A percentile compares a stretch with the other conserved stretches of the same genome.
Conservation (phyloP, 1,140 invertebrate genomes). For the Eufriesea mexicana region DNA sequence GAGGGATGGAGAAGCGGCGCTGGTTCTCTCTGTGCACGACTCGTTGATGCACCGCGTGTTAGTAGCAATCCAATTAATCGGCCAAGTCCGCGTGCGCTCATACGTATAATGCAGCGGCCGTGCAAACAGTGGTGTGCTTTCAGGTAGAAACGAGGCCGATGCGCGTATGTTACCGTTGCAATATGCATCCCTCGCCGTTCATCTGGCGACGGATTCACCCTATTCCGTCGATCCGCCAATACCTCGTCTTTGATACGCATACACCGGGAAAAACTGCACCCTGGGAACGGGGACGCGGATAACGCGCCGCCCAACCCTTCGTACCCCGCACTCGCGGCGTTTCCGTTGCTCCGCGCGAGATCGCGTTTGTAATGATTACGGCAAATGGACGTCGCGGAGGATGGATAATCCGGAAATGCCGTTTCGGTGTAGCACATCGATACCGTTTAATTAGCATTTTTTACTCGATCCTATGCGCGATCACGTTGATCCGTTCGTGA, state of each 20-base stretch:
- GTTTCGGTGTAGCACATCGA: slow-evolving; percentile 7
- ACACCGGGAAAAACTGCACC: slow-evolving; percentile 4
- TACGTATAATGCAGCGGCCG: slow-evolving; percentile 41
- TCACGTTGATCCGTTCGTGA: no score
- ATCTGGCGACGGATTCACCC: slow-evolving; percentile 21
- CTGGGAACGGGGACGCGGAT: slow-evolving; percentile 2
- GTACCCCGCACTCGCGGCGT: neutral
- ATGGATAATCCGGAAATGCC: slow-evolving; percentile 41
- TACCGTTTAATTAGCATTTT: slow-evolving; percentile 17
- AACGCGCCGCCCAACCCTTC: neutral
- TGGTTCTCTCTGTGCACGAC: neutral
- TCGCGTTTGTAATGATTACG: slow-evolving; percentile 41
- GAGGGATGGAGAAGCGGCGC: neutral
- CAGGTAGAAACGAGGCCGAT: slow-evolving; percentile 48
- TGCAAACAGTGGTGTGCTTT: slow-evolving; percentile 34
- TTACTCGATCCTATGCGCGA: neutral
- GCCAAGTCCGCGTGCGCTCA: slow-evolving; percentile 14
- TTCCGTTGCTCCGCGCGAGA: neutral
- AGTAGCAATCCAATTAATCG: slow-evolving; percentile 47
- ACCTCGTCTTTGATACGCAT: slow-evolving; percentile 26
- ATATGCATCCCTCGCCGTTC: slow-evolving; percentile 31
- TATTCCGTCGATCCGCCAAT: slow-evolving; percentile 26
- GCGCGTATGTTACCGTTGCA: slow-evolving; percentile 38
- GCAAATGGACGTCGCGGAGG: neutral
- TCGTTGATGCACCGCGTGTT: slow-evolving; percentile 18